A percentile compares a stretch with the other conserved stretches of the same genome.
Conservation (phyloP, 2,888 invertebrate genomes). For the Siphonodentalium dalli region DNA sequence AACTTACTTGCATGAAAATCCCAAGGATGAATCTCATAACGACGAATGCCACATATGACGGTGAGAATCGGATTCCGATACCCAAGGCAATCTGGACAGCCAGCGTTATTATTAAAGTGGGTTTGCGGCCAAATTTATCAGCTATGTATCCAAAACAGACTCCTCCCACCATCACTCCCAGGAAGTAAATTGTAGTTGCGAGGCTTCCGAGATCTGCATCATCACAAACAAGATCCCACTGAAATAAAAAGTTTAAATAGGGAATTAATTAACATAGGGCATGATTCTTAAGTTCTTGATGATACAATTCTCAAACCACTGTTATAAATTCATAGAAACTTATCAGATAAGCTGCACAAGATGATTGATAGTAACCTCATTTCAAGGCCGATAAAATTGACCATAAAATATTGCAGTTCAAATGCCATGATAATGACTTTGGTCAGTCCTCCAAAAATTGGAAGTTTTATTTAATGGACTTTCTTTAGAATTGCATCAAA, state of each 20-base stretch:
- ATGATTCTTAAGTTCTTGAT: no score
- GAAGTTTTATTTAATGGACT: no score
- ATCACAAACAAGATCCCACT: slow-evolving; percentile 55
- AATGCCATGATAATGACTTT: no score
- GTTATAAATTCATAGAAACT: no score
- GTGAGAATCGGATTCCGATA: slow-evolving; percentile 40
- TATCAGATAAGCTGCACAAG: no score
- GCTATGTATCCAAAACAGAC: slow-evolving; percentile 53
- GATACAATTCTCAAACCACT: no score
- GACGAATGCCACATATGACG: slow-evolving; percentile 42
- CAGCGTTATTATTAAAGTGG: slow-evolving; percentile 43
- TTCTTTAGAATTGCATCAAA: no score
- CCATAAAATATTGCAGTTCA: no score
- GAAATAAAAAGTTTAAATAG: slow-evolving; percentile 19
- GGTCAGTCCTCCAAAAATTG: no score
- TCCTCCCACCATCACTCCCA: slow-evolving; percentile 57
- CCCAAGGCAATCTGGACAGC: slow-evolving; percentile 43
- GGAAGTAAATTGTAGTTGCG: slow-evolving; percentile 58
- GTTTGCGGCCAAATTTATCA: slow-evolving; percentile 52
- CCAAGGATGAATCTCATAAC: slow-evolving; percentile 49
- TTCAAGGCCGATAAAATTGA: no score
- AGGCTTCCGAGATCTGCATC: slow-evolving; percentile 36
- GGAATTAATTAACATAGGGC: not conserved
- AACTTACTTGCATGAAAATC: slow-evolving; percentile 48
- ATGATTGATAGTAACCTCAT: no score